Conservation (phyloP, 1,140 invertebrate genomes). For the Zaprionus capensis region DNA sequence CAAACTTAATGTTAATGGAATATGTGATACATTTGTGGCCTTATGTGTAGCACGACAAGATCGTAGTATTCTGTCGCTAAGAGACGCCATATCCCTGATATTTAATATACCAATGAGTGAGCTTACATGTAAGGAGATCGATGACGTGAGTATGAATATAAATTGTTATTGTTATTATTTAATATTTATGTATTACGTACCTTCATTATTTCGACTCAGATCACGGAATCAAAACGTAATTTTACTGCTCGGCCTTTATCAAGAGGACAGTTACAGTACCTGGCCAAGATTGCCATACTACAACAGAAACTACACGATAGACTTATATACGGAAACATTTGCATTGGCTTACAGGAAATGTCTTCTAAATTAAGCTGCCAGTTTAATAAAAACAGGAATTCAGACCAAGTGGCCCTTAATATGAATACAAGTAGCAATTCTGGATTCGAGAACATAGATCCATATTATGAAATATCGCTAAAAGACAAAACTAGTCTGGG, state of each 20-base stretch:
- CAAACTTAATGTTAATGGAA: conserved; percentile 38
- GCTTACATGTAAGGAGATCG: conserved; percentile 48
- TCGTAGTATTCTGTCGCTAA: conserved; percentile 14
- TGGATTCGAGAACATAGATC: conserved; percentile 52
- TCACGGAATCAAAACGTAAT: conserved; percentile 30
- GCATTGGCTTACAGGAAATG: conserved; percentile 41
- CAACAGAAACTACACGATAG: conserved; percentile 48
- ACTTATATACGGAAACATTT: conserved; percentile 42
- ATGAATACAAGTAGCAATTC: conserved; percentile 47
- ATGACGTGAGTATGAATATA: conserved; percentile 11
- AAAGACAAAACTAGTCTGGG: neutral
- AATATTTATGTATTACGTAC: neutral
- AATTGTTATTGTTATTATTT: neutral
- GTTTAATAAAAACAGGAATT: conserved; percentile 10
- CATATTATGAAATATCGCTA: conserved; percentile 23
- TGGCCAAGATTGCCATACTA: conserved; percentile 54
- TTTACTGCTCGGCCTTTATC: conserved; percentile 48
- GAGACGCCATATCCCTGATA: conserved; percentile 47
- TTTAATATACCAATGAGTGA: conserved; percentile 35
- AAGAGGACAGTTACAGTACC: conserved; percentile 34
- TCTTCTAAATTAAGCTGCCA: conserved; percentile 37
- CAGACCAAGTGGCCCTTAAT: conserved; percentile 32
- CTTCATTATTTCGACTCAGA: conserved; percentile 9
- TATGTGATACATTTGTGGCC: conserved; percentile 55
- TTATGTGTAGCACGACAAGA: conserved; percentile 44